A percentile compares a stretch with the other conserved stretches of the same genome.
These are phyloP conservation scores for Pempheris klunzingeri DNA, from an alignment of 2,797 vertebrate genomes.

Conservation along the genomic window DNA sequence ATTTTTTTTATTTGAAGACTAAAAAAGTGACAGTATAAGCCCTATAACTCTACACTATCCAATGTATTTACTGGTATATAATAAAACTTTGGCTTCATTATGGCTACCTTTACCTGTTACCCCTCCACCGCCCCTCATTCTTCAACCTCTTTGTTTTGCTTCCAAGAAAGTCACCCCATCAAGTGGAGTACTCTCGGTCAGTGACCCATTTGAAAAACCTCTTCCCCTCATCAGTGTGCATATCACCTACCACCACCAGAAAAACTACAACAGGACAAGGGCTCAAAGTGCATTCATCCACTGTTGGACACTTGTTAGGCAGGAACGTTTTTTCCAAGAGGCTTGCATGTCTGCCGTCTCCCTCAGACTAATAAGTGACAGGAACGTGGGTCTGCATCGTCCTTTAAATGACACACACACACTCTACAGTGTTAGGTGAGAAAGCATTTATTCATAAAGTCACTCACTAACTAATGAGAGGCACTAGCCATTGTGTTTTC, in stretches of 20 bases:
- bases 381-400: neutral
- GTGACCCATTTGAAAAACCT: slow-evolving; percentile 61
- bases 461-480: slow-evolving; percentile 40
- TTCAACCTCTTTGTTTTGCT: slow-evolving; percentile 55
- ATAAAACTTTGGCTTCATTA: slow-evolving; percentile 10
- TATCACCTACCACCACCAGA: slow-evolving; percentile 46
- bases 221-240: slow-evolving; percentile 64
- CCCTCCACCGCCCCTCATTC: slow-evolving; percentile 48
- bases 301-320: slow-evolving; percentile 17
- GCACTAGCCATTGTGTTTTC: slow-evolving; percentile 2
- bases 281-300: slow-evolving; percentile 50
- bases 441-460: slow-evolving; percentile 61
- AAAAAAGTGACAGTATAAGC: neutral
- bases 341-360: neutral
- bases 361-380: slow-evolving; percentile 17
- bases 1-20: neutral
- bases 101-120: slow-evolving; percentile 39
- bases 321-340: slow-evolving; percentile 28
- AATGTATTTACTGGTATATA: neutral
- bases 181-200: slow-evolving; percentile 52
- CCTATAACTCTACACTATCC: no score
- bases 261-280: slow-evolving; percentile 31
- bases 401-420: slow-evolving; percentile 34
- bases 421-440: neutral
- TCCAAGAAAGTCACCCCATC: slow-evolving; percentile 64